These are phyloP conservation scores for Drosophila biarmipes DNA, from an alignment of 1,140 invertebrate species.

Conservation along the genomic window DNA sequence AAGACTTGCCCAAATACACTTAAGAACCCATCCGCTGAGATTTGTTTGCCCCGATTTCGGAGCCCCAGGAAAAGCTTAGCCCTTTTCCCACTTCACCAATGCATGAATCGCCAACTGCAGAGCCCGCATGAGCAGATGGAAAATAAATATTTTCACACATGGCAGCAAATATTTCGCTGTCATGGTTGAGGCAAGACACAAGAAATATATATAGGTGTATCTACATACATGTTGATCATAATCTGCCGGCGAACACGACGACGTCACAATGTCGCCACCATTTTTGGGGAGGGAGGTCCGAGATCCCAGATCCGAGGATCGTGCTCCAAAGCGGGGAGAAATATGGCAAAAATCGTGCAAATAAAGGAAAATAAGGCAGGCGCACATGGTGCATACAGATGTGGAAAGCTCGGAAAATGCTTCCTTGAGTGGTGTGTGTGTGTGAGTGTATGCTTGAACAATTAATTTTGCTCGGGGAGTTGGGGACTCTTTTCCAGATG, in stretches of 20 bases:
- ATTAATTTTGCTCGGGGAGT: slow-evolving; percentile 71
- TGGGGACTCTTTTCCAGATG: slow-evolving; percentile 54
- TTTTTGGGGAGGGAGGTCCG: slow-evolving; percentile 33
- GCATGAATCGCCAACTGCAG: neutral
- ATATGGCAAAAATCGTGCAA: slow-evolving; percentile 67
- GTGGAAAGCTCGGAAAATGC: slow-evolving; percentile 59
- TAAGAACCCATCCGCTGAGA: slow-evolving; percentile 28
- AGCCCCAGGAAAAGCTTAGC: slow-evolving; percentile 7
- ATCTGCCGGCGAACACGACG: slow-evolving; percentile 52
- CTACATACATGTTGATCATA: slow-evolving; percentile 45
- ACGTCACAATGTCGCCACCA: slow-evolving; percentile 63
- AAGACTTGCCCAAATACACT: slow-evolving; percentile 39
- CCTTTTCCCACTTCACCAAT: slow-evolving; percentile 4
- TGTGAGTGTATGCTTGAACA: slow-evolving; percentile 77
- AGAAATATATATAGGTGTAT: slow-evolving; percentile 18
- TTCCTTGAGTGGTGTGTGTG: slow-evolving; percentile 56
- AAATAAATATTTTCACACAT: slow-evolving; percentile 70
- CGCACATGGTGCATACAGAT: slow-evolving; percentile 22
- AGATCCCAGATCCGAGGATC: slow-evolving; percentile 23
- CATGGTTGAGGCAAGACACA: slow-evolving; percentile 63
- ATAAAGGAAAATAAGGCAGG: slow-evolving; percentile 46
- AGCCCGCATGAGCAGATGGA: slow-evolving; percentile 38
- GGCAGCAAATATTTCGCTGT: slow-evolving; percentile 71
- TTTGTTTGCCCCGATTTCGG: slow-evolving; percentile 29
- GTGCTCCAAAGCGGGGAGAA: slow-evolving; percentile 48